These are phyloP conservation scores for Cotesia chilonis DNA, from an alignment of 1,140 invertebrate genomes.

Conservation along the genomic window DNA sequence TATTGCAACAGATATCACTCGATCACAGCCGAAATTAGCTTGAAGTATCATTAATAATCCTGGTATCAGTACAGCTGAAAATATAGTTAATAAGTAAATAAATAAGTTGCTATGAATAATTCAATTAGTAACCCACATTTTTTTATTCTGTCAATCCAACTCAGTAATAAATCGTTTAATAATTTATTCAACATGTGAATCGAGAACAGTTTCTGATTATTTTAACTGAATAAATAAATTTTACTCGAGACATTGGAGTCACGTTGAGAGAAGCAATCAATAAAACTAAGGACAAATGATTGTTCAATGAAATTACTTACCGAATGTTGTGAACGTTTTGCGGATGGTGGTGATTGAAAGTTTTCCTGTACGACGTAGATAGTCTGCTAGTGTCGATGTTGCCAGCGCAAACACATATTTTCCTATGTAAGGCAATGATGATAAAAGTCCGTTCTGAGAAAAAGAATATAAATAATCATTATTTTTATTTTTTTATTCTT, in stretches of 20 bases:
- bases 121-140: too few species aligned
- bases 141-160: too few species aligned
- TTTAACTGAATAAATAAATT: too few species aligned
- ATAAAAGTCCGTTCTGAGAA: constrained; percentile 83
- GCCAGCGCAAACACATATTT: constrained; percentile 81
- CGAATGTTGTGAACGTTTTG: constrained; percentile 74
- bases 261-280: background rate
- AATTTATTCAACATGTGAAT: too few species aligned
- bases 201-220: too few species aligned
- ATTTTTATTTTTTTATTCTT: background rate
- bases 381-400: constrained; percentile 76
- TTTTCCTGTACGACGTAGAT: constrained; percentile 70
- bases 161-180: too few species aligned
- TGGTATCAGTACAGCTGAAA: constrained; percentile 70
- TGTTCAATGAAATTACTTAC: constrained; percentile 55
- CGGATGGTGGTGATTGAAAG: constrained; percentile 76
- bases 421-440: constrained; percentile 87
- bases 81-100: constrained; percentile 19
- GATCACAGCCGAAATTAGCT: constrained; percentile 75
- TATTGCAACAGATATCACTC: constrained; percentile 75
- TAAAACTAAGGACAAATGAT: background rate
- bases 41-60: constrained; percentile 76
- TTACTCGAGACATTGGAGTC: background rate
- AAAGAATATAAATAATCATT: background rate
- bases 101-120: background rate